Percentiles rank a stretch among this genome's conserved stretches.
Conservation (phyloP, 2,888 invertebrate genomes). For the Entomobrya multifasciata region DNA sequence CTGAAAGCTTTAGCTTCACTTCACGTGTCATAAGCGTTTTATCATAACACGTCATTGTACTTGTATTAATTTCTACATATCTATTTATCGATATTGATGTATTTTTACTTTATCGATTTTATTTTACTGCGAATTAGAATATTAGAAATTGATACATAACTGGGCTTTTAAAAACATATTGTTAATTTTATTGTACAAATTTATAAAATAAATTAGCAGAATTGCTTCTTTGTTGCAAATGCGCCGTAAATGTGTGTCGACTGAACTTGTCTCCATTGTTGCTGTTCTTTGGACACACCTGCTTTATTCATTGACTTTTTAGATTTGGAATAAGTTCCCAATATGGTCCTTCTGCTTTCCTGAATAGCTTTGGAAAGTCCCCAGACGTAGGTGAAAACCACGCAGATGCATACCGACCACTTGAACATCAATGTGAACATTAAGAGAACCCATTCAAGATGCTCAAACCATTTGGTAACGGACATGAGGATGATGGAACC, state of each 20-base stretch:
- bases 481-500: not conserved
- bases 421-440: not conserved
- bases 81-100: too few relatives aligned
- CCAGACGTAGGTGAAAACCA: conserved; percentile 3
- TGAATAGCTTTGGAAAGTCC: not conserved
- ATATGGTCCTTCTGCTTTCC: not conserved
- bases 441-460: not conserved
- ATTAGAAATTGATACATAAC: too few relatives aligned
- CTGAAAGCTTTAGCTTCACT: too few relatives aligned
- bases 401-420: not conserved
- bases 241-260: not conserved
- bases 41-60: too few relatives aligned
- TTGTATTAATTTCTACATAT: too few relatives aligned
- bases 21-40: too few relatives aligned
- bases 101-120: too few relatives aligned
- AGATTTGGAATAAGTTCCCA: too few relatives aligned
- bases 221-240: not conserved
- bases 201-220: too few relatives aligned
- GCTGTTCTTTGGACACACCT: not conserved
- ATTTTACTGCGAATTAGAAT: too few relatives aligned
- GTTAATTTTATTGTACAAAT: too few relatives aligned
- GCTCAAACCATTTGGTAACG: not conserved
- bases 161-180: too few relatives aligned
- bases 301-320: not conserved
- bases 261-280: not conserved